Evolutionary conservation across 2,888 invertebrate genomes (phyloP), one percentile per base, ranked within the genome.

Genomic region (Stenodema calcarata): DNA sequence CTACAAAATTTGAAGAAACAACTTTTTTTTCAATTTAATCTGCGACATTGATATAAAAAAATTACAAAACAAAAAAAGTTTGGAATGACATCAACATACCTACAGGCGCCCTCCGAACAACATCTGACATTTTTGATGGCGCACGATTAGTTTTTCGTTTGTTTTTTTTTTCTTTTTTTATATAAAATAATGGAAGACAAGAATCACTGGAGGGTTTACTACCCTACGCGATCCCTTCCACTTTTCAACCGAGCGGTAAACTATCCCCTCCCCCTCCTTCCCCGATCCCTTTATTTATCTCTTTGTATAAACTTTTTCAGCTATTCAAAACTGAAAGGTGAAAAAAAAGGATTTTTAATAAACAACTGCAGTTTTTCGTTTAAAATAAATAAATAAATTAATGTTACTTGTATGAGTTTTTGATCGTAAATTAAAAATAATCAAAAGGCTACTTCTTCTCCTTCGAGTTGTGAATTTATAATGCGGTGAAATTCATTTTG

Each of bases 401-500:
- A 4, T 62, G 2, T 62, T 62, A 62, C 23, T 62, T 62, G 23
- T 62, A 62, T 62, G 62, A 62, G 62, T 62, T 62, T 47, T 62
- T 62, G 62, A 62, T 62, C 62, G 62, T 62, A 62, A 62, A 62
- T 62, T 62, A 9, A 50, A 35, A 44, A 78, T 41, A 78, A 78
- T 78, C 78, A 78, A 78, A 78, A 78, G 41, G 35, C 73, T 44
- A 78, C 44, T 28, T 78, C 16, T 23, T 23, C 82, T 82, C 41
- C 35, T 18, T 62, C 80, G 80, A 80, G 80, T 80, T 80, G 80
- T 80, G 80, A 80, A 80, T 79, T 35, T 47, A 42, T 18, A 79
- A 44, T 30, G 80, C 28, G 80, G 80, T 54, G 28, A 54, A 50
- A 50, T 80, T 80, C 28, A 35, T 80, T 80, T 50, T 30, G 50